Evolutionary conservation across 2,888 invertebrate genomes (phyloP).

Genomic region (Acleris holmiana): DNA sequence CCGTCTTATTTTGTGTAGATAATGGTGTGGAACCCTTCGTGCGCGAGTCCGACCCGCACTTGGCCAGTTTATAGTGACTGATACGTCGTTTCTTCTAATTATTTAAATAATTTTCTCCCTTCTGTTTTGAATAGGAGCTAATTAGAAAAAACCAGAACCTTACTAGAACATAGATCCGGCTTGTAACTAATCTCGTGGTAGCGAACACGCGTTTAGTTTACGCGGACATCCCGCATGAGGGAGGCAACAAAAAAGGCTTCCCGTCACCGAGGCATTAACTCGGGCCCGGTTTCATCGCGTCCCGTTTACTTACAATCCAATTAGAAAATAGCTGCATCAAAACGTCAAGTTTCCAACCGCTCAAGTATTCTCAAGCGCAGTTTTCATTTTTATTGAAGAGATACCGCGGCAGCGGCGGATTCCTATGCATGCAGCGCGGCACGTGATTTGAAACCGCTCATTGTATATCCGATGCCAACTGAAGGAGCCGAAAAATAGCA

Average conservation of each 20-base stretch:
- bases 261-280: conserved; percentile 41
- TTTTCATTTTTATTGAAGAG: conserved; percentile 15
- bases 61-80: no score
- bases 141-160: background rate
- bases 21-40: no score
- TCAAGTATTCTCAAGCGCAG: conserved; percentile 7
- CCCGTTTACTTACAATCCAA: conserved; percentile 19
- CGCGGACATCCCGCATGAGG: conserved; percentile 23
- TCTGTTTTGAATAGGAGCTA: background rate
- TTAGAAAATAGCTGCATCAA: conserved; percentile 1
- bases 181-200: conserved; percentile 14
- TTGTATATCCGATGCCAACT: conserved; percentile 10
- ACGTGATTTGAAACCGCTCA: conserved; percentile 16
- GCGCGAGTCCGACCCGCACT: no score
- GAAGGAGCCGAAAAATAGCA: background rate
- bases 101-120: no score
- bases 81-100: no score
- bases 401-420: conserved; percentile 1
- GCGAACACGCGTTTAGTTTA: conserved; percentile 36
- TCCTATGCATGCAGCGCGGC: conserved; percentile 13
- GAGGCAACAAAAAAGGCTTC: conserved; percentile 45
- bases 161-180: conserved; percentile 7
- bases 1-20: no score
- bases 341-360: conserved; percentile 2
- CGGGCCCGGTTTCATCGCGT: conserved; percentile 8